phyloP scores from a whole-genome alignment of 2,113 vertebrate genomes.

The Oreotragus oreotragus region DNA sequence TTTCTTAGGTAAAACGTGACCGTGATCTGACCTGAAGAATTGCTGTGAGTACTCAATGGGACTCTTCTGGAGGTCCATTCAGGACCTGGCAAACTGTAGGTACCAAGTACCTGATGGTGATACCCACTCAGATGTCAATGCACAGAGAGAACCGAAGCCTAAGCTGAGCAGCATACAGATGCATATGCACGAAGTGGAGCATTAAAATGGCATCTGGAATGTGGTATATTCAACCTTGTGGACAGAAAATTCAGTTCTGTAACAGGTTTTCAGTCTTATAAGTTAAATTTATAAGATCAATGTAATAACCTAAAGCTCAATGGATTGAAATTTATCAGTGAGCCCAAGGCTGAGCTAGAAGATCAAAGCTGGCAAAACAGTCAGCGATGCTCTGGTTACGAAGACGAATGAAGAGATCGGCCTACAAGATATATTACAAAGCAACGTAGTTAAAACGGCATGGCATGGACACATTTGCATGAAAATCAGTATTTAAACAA shows the following conservation, averaged over 20 bases:
- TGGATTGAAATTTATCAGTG: background rate
- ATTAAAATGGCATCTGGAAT: background rate
- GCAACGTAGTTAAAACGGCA: background rate
- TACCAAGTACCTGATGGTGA: background rate
- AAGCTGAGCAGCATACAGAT: background rate
- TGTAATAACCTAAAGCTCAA: background rate
- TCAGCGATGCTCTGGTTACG: background rate
- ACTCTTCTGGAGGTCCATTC: background rate
- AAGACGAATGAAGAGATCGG: background rate
- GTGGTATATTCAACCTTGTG: background rate
- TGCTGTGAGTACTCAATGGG: background rate
- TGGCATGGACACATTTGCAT: background rate
- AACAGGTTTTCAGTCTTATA: background rate
- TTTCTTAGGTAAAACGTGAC: background rate
- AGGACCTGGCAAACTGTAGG: background rate
- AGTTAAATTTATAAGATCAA: background rate
- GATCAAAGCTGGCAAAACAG: background rate
- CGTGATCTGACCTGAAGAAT: background rate
- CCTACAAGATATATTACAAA: background rate
- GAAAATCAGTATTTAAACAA: background rate
- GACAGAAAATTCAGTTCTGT: background rate
- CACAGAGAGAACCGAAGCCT: background rate
- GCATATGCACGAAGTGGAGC: accelerated
- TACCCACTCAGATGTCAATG: background rate
- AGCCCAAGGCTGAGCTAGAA: background rate